phyloP scores from a whole-genome alignment of 2,888 invertebrate genomes.

The Euphydryas editha region DNA sequence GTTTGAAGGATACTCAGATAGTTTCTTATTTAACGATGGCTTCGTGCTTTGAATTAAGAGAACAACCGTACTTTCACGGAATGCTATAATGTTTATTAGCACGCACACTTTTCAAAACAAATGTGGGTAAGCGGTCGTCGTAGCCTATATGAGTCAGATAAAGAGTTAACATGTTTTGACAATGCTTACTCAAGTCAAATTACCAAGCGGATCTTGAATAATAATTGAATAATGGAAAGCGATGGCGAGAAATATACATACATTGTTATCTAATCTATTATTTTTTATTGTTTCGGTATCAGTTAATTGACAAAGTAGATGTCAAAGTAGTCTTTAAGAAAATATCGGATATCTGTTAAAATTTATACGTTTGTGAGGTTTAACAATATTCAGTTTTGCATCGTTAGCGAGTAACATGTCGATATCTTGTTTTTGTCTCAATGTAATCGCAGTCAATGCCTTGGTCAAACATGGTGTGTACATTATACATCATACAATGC shows the following conservation, averaged over 20 bases:
- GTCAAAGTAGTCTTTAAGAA: background rate
- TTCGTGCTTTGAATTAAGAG: conserved; percentile 41
- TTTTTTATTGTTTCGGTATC: too few relatives aligned
- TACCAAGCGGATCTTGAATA: conserved; percentile 4
- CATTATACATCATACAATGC: too few relatives aligned
- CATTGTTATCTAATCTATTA: too few relatives aligned
- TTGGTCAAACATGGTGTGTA: too few relatives aligned
- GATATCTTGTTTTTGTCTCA: too few relatives aligned
- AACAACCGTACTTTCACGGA: conserved; percentile 42
- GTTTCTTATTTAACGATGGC: conserved; percentile 40
- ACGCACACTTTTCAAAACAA: conserved; percentile 31
- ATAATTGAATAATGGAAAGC: background rate
- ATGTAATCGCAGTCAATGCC: too few relatives aligned
- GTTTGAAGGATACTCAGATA: conserved; percentile 40
- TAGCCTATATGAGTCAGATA: conserved; percentile 33
- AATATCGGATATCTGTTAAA: too few relatives aligned
- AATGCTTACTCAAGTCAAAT: conserved; percentile 22
- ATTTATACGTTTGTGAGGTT: too few relatives aligned
- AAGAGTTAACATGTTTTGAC: conserved; percentile 23
- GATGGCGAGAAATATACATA: background rate
- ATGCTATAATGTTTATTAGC: conserved; percentile 35
- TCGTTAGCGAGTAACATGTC: too few relatives aligned
- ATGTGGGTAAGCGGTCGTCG: conserved; percentile 34
- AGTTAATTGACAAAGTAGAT: background rate
- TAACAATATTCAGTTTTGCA: too few relatives aligned